A percentile compares a stretch with the other conserved stretches of the same genome.
These are phyloP conservation scores for Drosophila equinoxialis DNA, from an alignment of 1,140 invertebrate species.

Conservation along the genomic window DNA sequence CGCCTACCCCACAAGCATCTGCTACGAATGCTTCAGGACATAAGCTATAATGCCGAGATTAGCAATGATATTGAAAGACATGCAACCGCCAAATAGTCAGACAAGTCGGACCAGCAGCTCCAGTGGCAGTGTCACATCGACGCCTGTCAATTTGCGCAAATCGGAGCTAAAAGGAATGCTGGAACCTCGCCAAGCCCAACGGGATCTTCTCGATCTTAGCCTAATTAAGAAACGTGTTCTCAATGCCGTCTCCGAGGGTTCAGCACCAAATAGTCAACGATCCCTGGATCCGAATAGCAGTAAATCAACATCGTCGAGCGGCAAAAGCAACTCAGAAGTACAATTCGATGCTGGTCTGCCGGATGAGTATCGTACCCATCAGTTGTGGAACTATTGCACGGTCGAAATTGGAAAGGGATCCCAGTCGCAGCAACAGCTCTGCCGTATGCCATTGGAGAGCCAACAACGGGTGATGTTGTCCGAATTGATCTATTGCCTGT, in stretches of 20 bases:
- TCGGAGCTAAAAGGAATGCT: constrained; percentile 17
- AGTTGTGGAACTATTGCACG: constrained; percentile 63
- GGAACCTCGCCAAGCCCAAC: background rate
- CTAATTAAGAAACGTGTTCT: constrained; percentile 74
- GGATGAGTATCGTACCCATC: constrained; percentile 52
- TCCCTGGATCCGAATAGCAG: background rate
- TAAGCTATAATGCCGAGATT: constrained; percentile 60
- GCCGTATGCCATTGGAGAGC: constrained; percentile 86
- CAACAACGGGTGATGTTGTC: constrained; percentile 94
- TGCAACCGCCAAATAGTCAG: background rate
- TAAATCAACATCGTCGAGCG: constrained; percentile 6
- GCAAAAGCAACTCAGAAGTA: background rate
- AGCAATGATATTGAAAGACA: constrained; percentile 36
- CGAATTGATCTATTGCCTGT: constrained; percentile 92
- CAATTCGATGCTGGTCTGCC: background rate
- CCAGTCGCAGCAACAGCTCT: constrained; percentile 40
- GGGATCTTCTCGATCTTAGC: constrained; percentile 42
- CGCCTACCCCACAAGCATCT: constrained; percentile 50
- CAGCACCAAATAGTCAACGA: constrained; percentile 16
- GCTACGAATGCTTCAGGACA: constrained; percentile 51
- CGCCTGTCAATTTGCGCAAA: constrained; percentile 55
- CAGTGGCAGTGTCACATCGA: constrained; percentile 45
- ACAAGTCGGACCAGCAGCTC: constrained; percentile 1
- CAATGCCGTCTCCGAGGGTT: constrained; percentile 53
- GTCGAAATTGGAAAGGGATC: constrained; percentile 32